Evolutionary conservation across 2,888 invertebrate species (phyloP).

Genomic region (Rhabditoides inermis): DNA sequence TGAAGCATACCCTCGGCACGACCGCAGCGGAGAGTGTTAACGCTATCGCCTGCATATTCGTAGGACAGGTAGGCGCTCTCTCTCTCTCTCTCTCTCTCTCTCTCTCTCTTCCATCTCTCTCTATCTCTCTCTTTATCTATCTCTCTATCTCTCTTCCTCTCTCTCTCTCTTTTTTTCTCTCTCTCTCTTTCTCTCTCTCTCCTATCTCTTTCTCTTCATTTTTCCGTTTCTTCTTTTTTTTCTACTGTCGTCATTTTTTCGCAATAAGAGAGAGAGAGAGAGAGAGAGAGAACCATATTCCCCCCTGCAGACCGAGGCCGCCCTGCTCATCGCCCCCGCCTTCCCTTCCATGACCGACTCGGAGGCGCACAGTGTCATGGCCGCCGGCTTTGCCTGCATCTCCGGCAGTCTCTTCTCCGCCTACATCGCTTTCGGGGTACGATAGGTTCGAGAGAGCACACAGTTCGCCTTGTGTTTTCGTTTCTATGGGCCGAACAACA

Average conservation of each 20-base stretch:
- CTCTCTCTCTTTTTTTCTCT: too few relatives aligned
- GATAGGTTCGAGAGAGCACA: too few relatives aligned
- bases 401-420: slow-evolving; percentile 84
- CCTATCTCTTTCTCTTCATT: neutral
- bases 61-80: slow-evolving; percentile 89
- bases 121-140: too few relatives aligned
- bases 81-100: slow-evolving; percentile 18
- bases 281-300: too few relatives aligned
- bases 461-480: too few relatives aligned
- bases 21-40: slow-evolving; percentile 88
- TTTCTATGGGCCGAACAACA: too few relatives aligned
- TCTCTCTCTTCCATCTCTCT: too few relatives aligned
- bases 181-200: neutral
- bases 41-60: slow-evolving; percentile 81
- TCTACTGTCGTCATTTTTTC: too few relatives aligned
- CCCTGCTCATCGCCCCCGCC: slow-evolving; percentile 77
- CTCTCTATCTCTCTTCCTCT: too few relatives aligned
- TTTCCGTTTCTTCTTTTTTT: too few relatives aligned
- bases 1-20: slow-evolving; percentile 68
- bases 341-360: slow-evolving; percentile 74
- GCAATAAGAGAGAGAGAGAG: too few relatives aligned
- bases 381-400: slow-evolving; percentile 86
- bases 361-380: slow-evolving; percentile 83
- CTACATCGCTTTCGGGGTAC: slow-evolving; percentile 68
- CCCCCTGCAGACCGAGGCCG: slow-evolving; percentile 70